phyloP scores from a whole-genome alignment of 2,113 vertebrate genomes.

The Gallinago undulata region DNA sequence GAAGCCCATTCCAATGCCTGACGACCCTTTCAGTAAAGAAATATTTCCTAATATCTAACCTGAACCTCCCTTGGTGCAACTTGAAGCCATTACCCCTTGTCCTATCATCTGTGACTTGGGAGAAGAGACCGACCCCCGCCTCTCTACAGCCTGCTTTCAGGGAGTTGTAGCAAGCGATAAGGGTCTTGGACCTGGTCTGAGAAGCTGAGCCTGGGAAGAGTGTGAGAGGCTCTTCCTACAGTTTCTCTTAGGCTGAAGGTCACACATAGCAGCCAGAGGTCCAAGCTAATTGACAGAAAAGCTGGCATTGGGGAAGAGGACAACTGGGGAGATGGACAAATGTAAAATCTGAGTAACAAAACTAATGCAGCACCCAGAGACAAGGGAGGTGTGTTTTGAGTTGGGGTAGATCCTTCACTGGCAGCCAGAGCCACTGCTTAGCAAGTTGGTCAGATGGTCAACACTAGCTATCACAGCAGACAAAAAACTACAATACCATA shows the following conservation, averaged over 20 bases:
- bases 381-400: rapidly evolving
- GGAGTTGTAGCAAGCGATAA: no score
- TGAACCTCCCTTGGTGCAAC: no score
- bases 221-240: neutral
- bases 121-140: no score
- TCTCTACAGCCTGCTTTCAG: no score
- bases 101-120: no score
- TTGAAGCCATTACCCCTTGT: no score
- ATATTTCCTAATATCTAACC: no score
- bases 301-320: neutral
- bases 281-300: neutral
- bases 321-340: neutral
- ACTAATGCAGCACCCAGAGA: rapidly evolving
- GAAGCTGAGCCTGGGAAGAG: neutral
- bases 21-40: no score
- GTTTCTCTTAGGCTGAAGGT: neutral
- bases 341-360: neutral
- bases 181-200: neutral
- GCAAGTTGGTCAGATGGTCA: neutral
- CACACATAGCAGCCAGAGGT: neutral
- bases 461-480: neutral
- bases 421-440: neutral
- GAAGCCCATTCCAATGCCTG: no score
- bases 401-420: neutral
- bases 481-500: neutral